Base-by-base conservation (phyloP, 2,888 invertebrate genomes). In the Dynastes grantii region DNA sequence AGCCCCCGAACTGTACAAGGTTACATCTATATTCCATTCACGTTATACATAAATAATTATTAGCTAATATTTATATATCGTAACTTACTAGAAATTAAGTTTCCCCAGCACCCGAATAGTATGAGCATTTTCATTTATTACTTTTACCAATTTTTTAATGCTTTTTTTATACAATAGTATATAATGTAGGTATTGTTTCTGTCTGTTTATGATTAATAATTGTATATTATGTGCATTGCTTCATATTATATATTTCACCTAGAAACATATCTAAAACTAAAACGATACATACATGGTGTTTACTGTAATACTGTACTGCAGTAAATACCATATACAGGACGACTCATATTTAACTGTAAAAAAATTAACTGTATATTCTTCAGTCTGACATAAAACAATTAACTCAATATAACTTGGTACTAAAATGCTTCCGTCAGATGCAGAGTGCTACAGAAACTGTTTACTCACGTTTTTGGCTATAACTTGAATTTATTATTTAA, bases 81-180 rank as follows among this genome's bases (percentile, higher is more conserved):
- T 32, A 32, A 63, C 13, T 63, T 63, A 22, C 51, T 68, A 49
- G 22, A 68, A 68, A 49, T 68, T 68, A 68, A 68, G 27, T 68
- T 63, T 29, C 68, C 68, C 68, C 55, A 68, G 68, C 68, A 68
- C 68, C 68, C 68, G 29, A 68, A 51, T 68, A 51, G 9, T 13
- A 68, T 68, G 68, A 68, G 68, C 51, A 68, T 68, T 68, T 68
- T 51, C 16, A 29, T 29, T 29, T 29, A 65, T 65, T 65, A 65
- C 5, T 27, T 51, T 63, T 11, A 45, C 45, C 45, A 45, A 32
- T 63, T 63, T 32, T 27, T 61, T 61, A n/a, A 16, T 16, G 22
- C 55, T 55, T 22, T 61, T n/a, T 53, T 58, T 58, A 58, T 51
- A 68, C 68, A 51, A 68, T 51, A 16, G 68, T 68, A 68, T 51